phyloP scores from a whole-genome alignment of 2,113 vertebrate genomes.

The Eudyptes chrysolophus region DNA sequence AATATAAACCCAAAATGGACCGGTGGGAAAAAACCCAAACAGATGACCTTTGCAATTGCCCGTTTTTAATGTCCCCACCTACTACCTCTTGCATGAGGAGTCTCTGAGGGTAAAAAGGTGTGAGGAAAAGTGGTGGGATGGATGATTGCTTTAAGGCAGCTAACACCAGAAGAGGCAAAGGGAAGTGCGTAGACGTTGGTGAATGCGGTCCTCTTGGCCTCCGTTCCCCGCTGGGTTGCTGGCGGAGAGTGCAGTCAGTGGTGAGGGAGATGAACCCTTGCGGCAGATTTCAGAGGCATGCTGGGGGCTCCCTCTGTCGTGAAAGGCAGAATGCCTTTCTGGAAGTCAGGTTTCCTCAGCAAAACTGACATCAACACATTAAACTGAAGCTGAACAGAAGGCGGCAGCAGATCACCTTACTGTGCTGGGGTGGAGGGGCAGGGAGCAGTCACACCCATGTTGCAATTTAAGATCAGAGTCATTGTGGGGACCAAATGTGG shows the following conservation, averaged over 20 bases:
- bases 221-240: rapidly evolving
- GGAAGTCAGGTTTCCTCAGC: not conserved
- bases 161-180: not conserved
- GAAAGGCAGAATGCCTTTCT: not conserved
- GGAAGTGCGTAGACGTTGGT: rapidly evolving
- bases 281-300: not conserved
- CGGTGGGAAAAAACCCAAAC: not conserved
- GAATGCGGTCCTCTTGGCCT: not conserved
- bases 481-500: not conserved
- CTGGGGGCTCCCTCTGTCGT: no score
- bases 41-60: not conserved
- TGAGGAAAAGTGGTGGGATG: not conserved
- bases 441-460: no score
- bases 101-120: not conserved
- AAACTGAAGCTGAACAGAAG: not conserved
- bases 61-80: rapidly evolving
- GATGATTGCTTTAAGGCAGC: not conserved
- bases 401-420: not conserved
- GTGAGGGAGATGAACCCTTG: not conserved
- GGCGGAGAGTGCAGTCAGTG: no score
- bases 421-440: not conserved
- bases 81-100: no score
- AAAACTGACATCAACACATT: not conserved
- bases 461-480: not conserved
- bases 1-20: not conserved